Percentiles rank a stretch among this genome's conserved stretches.
Conservation (phyloP, 2,888 invertebrate species). For the Hololepta plana region DNA sequence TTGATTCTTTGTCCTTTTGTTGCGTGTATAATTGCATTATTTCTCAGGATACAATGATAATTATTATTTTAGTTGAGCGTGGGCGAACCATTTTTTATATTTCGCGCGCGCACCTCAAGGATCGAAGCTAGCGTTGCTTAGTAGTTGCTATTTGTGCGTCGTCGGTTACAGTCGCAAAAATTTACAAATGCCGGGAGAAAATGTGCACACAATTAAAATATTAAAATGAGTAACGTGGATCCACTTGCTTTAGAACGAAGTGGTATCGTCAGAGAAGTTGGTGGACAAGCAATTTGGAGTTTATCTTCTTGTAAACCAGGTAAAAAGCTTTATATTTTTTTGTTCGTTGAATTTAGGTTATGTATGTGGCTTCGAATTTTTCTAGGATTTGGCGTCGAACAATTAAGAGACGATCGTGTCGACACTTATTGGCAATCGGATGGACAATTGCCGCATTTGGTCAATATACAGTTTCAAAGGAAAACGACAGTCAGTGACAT, state of each 20-base stretch:
- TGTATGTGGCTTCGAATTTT: slow-evolving; percentile 8
- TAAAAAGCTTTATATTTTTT: slow-evolving; percentile 18
- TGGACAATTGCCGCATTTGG: slow-evolving; percentile 92
- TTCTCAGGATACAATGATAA: too few species aligned
- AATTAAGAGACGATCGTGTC: slow-evolving; percentile 82
- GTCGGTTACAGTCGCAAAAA: too few species aligned
- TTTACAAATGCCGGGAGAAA: too few species aligned
- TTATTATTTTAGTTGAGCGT: too few species aligned
- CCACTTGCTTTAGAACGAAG: slow-evolving; percentile 36
- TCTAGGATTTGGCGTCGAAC: slow-evolving; percentile 92
- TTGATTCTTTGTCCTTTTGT: too few species aligned
- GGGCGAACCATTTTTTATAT: too few species aligned
- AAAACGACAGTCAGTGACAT: slow-evolving; percentile 92
- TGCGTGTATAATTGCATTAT: too few species aligned
- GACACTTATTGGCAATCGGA: slow-evolving; percentile 99
- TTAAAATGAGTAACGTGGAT: slow-evolving; percentile 18
- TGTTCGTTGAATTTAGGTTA: slow-evolving; percentile 1
- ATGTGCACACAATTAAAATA: too few species aligned
- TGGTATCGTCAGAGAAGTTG: slow-evolving; percentile 26
- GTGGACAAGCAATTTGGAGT: slow-evolving; percentile 70
- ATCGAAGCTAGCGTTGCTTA: too few species aligned
- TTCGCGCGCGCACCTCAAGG: too few species aligned
- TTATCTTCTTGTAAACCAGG: slow-evolving; percentile 96
- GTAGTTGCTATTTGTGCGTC: too few species aligned
- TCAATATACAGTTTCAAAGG: slow-evolving; percentile 89